Evolutionary conservation across 2,888 invertebrate species (phyloP).

Genomic region (Gymnosoma rotundatum): DNA sequence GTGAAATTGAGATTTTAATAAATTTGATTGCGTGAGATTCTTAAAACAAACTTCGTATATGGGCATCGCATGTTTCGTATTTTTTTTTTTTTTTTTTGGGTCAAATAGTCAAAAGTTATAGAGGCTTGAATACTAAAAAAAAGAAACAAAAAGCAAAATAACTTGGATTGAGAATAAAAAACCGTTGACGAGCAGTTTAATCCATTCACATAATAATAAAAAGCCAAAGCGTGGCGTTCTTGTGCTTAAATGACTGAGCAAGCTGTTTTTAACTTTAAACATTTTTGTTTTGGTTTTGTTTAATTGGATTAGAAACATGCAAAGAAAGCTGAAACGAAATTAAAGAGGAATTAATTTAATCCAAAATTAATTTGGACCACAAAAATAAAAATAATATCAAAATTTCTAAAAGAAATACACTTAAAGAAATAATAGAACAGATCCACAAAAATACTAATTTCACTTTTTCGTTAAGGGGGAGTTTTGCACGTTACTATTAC

Average conservation of each 20-base stretch:
- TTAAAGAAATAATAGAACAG: no score
- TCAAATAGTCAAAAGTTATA: constrained; percentile 37
- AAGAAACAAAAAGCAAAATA: not conserved
- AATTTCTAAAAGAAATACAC: no score
- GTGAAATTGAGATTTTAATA: constrained; percentile 79
- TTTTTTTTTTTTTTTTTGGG: constrained; percentile 25
- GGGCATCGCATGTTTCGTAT: constrained; percentile 40
- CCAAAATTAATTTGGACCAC: not conserved
- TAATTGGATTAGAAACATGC: constrained; percentile 39
- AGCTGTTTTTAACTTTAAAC: constrained; percentile 11
- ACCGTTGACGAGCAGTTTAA: constrained; percentile 44
- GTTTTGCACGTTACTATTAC: no score
- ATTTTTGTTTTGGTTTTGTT: constrained; percentile 11
- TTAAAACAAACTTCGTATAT: constrained; percentile 10
- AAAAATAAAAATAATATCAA: no score
- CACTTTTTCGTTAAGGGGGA: no score
- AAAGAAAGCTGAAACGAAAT: constrained; percentile 27
- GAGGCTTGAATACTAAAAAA: not conserved
- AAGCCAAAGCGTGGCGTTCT: constrained; percentile 61
- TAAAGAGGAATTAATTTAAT: not conserved
- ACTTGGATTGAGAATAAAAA: constrained; percentile 1
- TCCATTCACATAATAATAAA: constrained; percentile 35
- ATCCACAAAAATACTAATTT: no score
- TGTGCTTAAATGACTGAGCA: constrained; percentile 27
- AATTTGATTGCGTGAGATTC: constrained; percentile 63